Percentiles rank a stretch among this genome's conserved stretches.
phyloP scores from a whole-genome alignment of 2,888 invertebrate species.

The Standfussiana lucernea region DNA sequence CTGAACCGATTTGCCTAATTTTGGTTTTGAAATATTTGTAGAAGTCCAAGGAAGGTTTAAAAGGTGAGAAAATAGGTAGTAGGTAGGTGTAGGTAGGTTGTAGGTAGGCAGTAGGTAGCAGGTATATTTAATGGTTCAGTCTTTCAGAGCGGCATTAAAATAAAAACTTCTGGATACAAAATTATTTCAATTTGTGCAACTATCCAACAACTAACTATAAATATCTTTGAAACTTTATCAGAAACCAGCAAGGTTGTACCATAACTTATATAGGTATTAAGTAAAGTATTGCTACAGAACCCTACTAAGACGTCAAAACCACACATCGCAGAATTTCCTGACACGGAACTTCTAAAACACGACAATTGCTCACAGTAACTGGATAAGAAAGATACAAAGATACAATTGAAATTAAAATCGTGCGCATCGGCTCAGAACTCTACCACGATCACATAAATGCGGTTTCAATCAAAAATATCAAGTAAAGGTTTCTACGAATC shows the following conservation, averaged over 20 bases:
- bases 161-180: not conserved
- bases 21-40: too few species aligned
- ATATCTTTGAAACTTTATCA: too few species aligned
- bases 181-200: not conserved
- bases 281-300: too few species aligned
- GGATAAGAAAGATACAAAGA: slow-evolving; percentile 31
- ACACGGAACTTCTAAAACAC: slow-evolving; percentile 44
- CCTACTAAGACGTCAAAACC: not conserved
- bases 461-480: slow-evolving; percentile 59
- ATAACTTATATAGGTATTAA: too few species aligned
- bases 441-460: slow-evolving; percentile 33
- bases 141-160: not conserved
- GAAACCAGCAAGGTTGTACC: too few species aligned
- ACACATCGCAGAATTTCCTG: not conserved
- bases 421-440: slow-evolving; percentile 40
- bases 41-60: too few species aligned
- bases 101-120: too few species aligned
- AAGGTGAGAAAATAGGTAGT: too few species aligned
- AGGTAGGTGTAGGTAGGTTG: too few species aligned
- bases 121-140: too few species aligned
- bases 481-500: slow-evolving; percentile 70
- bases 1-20: too few species aligned
- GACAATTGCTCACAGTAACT: slow-evolving; percentile 23
- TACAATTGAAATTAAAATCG: slow-evolving; percentile 50
- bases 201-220: too few species aligned